These are phyloP conservation scores for Aricia agestis DNA, from an alignment of 1,140 invertebrate species.

Conservation along the genomic window DNA sequence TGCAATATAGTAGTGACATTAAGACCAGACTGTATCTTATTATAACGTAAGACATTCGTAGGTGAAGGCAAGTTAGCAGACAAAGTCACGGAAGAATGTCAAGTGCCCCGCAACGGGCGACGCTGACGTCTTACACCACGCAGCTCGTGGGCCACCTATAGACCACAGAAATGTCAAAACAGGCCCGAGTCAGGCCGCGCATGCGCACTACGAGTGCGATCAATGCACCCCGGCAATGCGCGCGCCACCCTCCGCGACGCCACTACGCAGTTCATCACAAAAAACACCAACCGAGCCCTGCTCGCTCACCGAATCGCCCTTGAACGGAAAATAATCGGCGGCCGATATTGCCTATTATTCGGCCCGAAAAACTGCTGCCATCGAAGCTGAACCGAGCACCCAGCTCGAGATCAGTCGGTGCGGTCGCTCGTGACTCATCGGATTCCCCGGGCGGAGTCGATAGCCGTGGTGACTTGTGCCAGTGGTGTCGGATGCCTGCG, in stretches of 20 bases:
- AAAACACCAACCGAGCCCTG: constrained; percentile 56
- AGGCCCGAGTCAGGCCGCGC: constrained; percentile 51
- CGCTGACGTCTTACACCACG: constrained; percentile 25
- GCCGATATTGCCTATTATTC: constrained; percentile 40
- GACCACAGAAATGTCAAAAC: constrained; percentile 57
- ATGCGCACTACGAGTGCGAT: constrained; percentile 64
- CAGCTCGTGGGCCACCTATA: constrained; percentile 34
- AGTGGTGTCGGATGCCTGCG: constrained; percentile 55
- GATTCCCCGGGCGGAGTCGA: constrained; percentile 51
- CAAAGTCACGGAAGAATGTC: constrained; percentile 35
- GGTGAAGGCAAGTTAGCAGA: constrained; percentile 5
- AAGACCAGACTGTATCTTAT: not conserved
- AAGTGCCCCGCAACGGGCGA: constrained; percentile 33
- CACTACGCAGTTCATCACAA: constrained; percentile 66
- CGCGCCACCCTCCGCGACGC: constrained; percentile 57
- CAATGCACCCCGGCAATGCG: constrained; percentile 65
- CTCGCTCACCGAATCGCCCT: constrained; percentile 52
- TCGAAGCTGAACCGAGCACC: constrained; percentile 15
- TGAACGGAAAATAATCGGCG: constrained; percentile 42
- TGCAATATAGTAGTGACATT: not conserved
- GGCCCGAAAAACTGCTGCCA: constrained; percentile 34
- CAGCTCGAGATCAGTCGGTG: constrained; percentile 33
- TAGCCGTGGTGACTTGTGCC: constrained; percentile 43
- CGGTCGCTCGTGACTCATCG: constrained; percentile 58
- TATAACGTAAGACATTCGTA: constrained; percentile 2